Base-by-base conservation (phyloP, 2,113 vertebrate genomes). In the Grantiella picta region DNA sequence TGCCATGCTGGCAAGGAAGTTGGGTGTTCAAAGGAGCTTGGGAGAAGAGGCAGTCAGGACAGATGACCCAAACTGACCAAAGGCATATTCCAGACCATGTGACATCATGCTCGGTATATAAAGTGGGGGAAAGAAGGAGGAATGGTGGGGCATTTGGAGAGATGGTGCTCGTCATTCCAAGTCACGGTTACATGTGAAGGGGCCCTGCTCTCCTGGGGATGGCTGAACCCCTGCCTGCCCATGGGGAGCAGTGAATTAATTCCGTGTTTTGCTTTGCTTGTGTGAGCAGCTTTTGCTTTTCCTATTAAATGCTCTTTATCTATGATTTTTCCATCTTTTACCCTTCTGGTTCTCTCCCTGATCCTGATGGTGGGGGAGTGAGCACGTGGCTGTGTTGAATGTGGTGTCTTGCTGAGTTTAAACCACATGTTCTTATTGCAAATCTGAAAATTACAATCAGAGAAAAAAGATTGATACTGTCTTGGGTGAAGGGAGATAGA, bases 11-110 rank as follows among this genome's bases (percentile, higher is more conserved):
- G 8, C 11, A 9, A 47, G 14, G 47, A 82, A 6, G 6, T 7
- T 54, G 29, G 14, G 19, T 5, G 4, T 47, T 0, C 40, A 15
- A 47, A 38, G 21, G 29, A n/a, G 2, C 9, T 0, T 61, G 47
- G 29, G 29, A 54, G 24, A 11, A 61, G 25, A 14, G 24, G 53
- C 1, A 69, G 10, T 12, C 9, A 35, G 47, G 40, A 27, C 40
- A 54, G 63, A 15, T 27, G 54, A 54, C 13, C 78, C 40, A 35
- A 53, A 40, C 24, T 40, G 54, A 45, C 12, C 12, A 2, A 19
- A 54, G 17, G 28, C 54, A 8, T 31, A 9, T 72, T 88, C 25
- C 47, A 54, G 14, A 42, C 35, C 18, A 4, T 23, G 27, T 35
- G n/a, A 14, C 29, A 49, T 40, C 3, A 1, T 63, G 25, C 7